phyloP scores from a whole-genome alignment of 2,797 vertebrate species.

The Remorina albescens region DNA sequence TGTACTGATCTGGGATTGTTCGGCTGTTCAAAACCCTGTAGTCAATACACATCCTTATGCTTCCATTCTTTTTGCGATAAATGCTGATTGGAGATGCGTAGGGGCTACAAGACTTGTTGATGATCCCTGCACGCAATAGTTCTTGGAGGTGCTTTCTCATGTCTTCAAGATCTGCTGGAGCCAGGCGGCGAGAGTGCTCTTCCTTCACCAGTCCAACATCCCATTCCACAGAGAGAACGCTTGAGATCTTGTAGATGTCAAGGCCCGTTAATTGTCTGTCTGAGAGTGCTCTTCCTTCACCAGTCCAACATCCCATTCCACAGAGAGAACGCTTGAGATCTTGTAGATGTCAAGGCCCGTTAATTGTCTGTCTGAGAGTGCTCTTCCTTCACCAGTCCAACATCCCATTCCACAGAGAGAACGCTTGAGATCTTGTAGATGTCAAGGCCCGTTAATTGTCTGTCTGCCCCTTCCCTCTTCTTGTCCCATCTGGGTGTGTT shows the following conservation, averaged over 20 bases:
- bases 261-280: too few species aligned
- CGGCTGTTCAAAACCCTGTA: neutral
- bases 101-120: neutral
- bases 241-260: neutral
- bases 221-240: neutral
- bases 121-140: neutral
- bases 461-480: too few species aligned
- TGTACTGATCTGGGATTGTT: constrained; percentile 2
- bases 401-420: neutral
- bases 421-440: neutral
- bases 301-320: neutral
- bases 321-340: neutral
- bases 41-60: neutral
- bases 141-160: neutral
- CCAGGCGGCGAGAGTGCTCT: too few species aligned
- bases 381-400: neutral
- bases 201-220: neutral
- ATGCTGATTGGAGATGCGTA: neutral
- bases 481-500: too few species aligned
- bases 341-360: too few species aligned
- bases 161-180: constrained; percentile 3
- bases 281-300: neutral
- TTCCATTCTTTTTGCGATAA: neutral
- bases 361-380: too few species aligned
- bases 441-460: too few species aligned